Evolutionary conservation across 2,113 vertebrate genomes (phyloP), one percentile per base, ranked within the genome.

Genomic region (Seriola dumerili): DNA sequence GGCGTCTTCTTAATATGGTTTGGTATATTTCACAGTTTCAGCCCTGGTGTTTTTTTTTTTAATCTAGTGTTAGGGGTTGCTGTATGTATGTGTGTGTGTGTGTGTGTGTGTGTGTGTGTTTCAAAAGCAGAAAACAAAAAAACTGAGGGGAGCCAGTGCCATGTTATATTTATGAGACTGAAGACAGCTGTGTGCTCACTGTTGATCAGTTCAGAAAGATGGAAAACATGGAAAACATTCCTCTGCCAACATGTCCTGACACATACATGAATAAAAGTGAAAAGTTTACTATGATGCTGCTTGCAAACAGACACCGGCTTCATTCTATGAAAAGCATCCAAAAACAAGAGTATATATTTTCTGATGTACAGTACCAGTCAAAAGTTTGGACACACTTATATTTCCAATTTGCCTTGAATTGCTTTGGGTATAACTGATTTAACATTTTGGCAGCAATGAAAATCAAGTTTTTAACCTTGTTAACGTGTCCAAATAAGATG

Each of bases 221-320:
- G 21, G 40, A 65, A 79, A 55, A 54, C 2, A 7, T 59, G 38
- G 40, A 65, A 79, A 55, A 40, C 2, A 4, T 59, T 25, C 11
- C 46, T 34, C 25, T 57, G 72, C 65, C 62, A 73, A 29, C 23
- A 29, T 68, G 75, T 52, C n/a, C 21, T 46, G 25, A 63, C 23
- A 34, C 36, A 66, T 10, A 32, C 36, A 10, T n/a, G 19, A 12
- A 46, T 19, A 14, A 23, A 36, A 59, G 29, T 29, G 29, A 50
- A 10, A 29, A 2, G 4, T 70, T 38, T 62, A 29, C 38, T 25
- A 3, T 46, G 64, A 19, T 62, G 57, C n/a, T n/a, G 19, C 25
- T 17, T 32, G 23, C 38, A 48, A 23, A 66, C 16, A 23, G 17
- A 59, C 32, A 67, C n/a, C 16, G 57, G 13, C 76, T 74, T 29